Evolutionary conservation across 2,888 invertebrate species (phyloP).

Genomic region (Parnassius glacialis): DNA sequence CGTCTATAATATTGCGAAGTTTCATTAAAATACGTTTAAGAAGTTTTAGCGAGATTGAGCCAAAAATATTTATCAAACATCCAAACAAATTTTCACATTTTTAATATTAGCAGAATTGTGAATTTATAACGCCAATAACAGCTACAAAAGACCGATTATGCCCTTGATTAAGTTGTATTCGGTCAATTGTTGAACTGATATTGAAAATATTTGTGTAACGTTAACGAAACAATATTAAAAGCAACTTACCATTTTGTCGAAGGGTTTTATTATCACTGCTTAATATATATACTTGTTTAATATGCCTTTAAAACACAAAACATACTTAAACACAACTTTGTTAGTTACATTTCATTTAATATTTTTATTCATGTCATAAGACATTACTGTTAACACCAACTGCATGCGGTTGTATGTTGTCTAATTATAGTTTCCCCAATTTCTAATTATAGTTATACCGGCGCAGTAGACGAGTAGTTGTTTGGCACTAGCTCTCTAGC

Average conservation of each 20-base stretch:
- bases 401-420: conserved; percentile 41
- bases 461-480: conserved; percentile 47
- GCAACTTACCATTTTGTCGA: conserved; percentile 16
- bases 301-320: not conserved
- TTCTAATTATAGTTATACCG: conserved; percentile 65
- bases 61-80: no score
- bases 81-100: no score
- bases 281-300: not conserved
- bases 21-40: no score
- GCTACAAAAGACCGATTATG: no score
- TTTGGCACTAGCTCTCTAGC: conserved; percentile 37
- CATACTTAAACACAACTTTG: conserved; percentile 1
- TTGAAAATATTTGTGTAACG: not conserved
- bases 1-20: no score
- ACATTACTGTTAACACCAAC: conserved; percentile 34
- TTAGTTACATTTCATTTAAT: conserved; percentile 1
- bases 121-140: no score
- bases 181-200: no score
- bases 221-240: not conserved
- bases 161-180: no score
- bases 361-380: conserved; percentile 31
- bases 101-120: no score
- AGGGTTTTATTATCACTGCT: not conserved
- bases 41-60: no score
- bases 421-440: conserved; percentile 66